phyloP scores from a whole-genome alignment of 2,888 invertebrate species.

The Eutolmus rufibarbis region DNA sequence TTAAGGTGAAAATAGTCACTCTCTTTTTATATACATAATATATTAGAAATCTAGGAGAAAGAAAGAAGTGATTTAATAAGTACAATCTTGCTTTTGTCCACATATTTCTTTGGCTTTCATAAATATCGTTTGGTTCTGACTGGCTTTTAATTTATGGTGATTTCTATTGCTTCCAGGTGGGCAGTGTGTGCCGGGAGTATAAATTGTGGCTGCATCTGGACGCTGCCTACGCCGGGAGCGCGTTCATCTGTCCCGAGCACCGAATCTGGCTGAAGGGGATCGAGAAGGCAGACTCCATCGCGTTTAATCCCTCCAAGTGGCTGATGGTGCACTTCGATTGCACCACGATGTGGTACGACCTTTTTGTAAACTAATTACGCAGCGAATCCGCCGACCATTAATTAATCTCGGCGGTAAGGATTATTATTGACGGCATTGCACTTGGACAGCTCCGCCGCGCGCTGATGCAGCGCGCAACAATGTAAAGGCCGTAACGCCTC shows the following conservation, averaged over 20 bases:
- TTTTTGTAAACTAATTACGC: slow-evolving; percentile 31
- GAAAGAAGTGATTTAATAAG: too few relatives aligned
- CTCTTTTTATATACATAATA: too few relatives aligned
- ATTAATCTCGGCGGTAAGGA: slow-evolving; percentile 21
- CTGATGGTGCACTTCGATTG: slow-evolving; percentile 99
- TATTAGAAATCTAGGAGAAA: too few relatives aligned
- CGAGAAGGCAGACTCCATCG: slow-evolving; percentile 92
- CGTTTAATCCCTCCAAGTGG: slow-evolving; percentile 99
- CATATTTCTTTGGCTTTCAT: neutral
- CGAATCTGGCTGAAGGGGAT: slow-evolving; percentile 89
- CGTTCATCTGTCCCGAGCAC: slow-evolving; percentile 95
- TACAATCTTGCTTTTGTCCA: neutral
- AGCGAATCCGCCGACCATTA: slow-evolving; percentile 16
- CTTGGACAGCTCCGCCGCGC: neutral
- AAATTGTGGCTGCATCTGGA: slow-evolving; percentile 96
- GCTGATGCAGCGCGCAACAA: neutral
- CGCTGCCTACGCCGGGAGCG: slow-evolving; percentile 97
- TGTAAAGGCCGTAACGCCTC: neutral
- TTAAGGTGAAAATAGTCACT: too few relatives aligned
- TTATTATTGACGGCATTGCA: slow-evolving; percentile 36
- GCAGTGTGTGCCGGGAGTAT: slow-evolving; percentile 75
- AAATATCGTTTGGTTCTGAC: neutral
- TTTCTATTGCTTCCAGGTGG: slow-evolving; percentile 59
- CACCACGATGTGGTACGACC: slow-evolving; percentile 93
- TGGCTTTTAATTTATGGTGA: slow-evolving; percentile 4